phyloP scores from a whole-genome alignment of 2,888 invertebrate species.

The Zelleria hepariella region DNA sequence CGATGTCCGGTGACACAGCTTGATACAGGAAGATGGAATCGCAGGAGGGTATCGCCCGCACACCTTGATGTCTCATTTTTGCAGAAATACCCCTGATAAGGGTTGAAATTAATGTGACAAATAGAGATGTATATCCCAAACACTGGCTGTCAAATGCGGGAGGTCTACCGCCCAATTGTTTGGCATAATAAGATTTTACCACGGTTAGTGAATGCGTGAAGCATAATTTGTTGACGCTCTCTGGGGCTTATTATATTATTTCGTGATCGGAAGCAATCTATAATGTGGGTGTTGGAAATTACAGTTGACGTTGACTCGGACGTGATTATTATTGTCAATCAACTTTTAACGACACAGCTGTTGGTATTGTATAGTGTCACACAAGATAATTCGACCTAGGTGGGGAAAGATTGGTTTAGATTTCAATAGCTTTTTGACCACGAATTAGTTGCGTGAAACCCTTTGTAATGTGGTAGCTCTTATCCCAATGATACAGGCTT shows the following conservation, averaged over 20 bases:
- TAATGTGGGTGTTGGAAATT: constrained; percentile 9
- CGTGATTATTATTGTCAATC: constrained; percentile 14
- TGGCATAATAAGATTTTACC: constrained; percentile 30
- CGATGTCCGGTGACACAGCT: constrained; percentile 58
- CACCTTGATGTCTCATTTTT: constrained; percentile 59
- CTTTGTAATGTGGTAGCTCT: no score
- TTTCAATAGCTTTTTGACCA: no score
- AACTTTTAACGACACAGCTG: neutral
- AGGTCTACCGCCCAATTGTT: constrained; percentile 41
- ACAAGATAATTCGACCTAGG: neutral
- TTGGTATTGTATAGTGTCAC: neutral
- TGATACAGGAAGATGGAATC: constrained; percentile 61
- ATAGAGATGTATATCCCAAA: constrained; percentile 32
- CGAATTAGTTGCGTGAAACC: no score
- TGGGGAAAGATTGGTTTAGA: neutral
- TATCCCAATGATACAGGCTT: no score
- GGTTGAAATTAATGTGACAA: constrained; percentile 49
- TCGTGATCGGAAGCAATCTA: constrained; percentile 58
- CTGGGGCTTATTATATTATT: constrained; percentile 9
- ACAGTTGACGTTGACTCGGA: constrained; percentile 14
- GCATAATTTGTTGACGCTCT: neutral
- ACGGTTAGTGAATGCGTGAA: constrained; percentile 21
- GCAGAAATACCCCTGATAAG: constrained; percentile 31
- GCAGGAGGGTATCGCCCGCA: constrained; percentile 55
- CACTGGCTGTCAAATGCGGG: constrained; percentile 35